These are phyloP conservation scores for Aurelia sp. DNA, from an alignment of 30 jellyfish, hydroid and myxozoan species.

Conservation along the genomic window DNA sequence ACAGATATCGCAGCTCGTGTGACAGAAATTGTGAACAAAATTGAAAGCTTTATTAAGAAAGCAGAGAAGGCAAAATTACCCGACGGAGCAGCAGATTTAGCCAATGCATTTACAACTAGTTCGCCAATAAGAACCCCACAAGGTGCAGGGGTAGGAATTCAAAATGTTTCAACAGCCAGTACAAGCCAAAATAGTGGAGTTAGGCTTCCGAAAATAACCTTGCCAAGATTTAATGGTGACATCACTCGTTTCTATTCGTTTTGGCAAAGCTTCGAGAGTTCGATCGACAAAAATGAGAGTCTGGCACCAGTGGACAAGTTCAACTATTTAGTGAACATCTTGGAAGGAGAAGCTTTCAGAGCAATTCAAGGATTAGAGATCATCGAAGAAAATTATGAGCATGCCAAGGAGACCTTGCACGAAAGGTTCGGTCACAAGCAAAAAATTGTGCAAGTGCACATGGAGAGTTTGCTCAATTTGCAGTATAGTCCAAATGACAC, in stretches of 20 bases:
- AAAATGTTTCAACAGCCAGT: neutral
- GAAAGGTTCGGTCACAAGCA: too few species aligned
- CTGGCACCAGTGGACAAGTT: conserved; percentile 7
- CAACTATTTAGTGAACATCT: neutral
- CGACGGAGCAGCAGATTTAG: neutral
- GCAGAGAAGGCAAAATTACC: conserved; percentile 8
- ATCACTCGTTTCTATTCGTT: neutral
- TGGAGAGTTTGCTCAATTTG: too few species aligned
- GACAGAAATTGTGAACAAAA: neutral
- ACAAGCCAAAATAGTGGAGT: neutral
- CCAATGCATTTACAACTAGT: neutral
- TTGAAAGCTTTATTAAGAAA: neutral
- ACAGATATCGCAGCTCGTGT: neutral
- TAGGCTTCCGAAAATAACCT: conserved; percentile 6
- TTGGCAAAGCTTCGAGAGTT: conserved; percentile 16
- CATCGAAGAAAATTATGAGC: neutral
- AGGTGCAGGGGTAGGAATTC: too few species aligned
- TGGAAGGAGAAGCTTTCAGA: neutral
- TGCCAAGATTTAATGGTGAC: conserved; percentile 18
- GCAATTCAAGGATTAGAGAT: conserved; percentile 8
- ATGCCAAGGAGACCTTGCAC: too few species aligned
- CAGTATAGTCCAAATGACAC: conserved; percentile 24
- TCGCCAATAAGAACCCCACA: neutral
- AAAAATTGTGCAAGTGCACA: too few species aligned
- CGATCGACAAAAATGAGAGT: neutral